phyloP scores from a whole-genome alignment of 2,888 invertebrate genomes.

The Neoaliturus tenellus region DNA sequence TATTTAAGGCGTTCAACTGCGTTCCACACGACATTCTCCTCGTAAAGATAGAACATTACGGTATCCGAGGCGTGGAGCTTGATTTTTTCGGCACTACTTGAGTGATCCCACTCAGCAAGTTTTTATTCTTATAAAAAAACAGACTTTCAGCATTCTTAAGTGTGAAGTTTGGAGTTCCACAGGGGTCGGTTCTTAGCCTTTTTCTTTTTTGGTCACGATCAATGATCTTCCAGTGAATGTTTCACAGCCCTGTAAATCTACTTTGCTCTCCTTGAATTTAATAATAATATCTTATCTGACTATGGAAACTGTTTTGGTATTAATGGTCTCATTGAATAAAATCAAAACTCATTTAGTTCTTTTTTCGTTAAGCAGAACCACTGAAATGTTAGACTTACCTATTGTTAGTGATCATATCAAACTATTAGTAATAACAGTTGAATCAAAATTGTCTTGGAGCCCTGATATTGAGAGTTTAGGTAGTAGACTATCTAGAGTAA shows the following conservation, averaged over 20 bases:
- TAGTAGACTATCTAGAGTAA: too few relatives aligned
- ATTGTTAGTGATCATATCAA: too few relatives aligned
- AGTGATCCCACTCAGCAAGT: neutral
- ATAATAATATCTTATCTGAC: neutral
- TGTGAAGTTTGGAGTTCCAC: neutral
- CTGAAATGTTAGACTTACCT: too few relatives aligned
- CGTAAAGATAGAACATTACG: neutral
- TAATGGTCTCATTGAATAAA: neutral
- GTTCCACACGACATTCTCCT: constrained; percentile 21
- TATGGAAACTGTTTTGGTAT: neutral
- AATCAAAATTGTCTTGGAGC: too few relatives aligned
- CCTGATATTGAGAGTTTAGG: too few relatives aligned
- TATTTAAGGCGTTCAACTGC: constrained; percentile 17
- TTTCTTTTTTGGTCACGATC: neutral
- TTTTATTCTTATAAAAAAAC: neutral
- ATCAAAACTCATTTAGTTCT: neutral
- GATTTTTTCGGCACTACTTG: neutral
- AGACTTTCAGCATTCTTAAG: neutral
- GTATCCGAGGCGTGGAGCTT: neutral
- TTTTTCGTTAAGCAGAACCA: too few relatives aligned
- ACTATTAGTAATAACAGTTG: too few relatives aligned
- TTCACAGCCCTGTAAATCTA: neutral
- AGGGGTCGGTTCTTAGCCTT: neutral
- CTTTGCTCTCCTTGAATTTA: neutral
- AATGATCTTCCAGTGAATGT: neutral